Conservation (phyloP, 1,140 invertebrate species). For the Grapholita molesta region DNA sequence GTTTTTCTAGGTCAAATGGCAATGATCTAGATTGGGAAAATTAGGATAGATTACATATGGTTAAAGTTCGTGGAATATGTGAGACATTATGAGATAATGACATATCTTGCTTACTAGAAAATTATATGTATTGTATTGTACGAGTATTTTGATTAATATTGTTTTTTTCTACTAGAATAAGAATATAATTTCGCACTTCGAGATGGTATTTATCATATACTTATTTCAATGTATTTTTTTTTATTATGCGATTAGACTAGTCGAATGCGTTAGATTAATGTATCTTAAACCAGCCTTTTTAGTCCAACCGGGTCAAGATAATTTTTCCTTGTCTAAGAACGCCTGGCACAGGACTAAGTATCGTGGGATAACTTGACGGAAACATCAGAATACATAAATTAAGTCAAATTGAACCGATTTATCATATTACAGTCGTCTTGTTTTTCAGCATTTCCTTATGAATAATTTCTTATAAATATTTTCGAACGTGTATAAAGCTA, state of each 20-base stretch:
- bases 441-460: not conserved
- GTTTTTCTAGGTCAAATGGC: constrained; percentile 37
- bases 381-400: not conserved
- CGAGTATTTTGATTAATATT: too few species aligned
- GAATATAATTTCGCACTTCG: too few species aligned
- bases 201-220: too few species aligned
- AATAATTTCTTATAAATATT: not conserved
- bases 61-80: not conserved
- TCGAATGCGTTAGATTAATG: not conserved
- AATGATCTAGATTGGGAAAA: constrained; percentile 37
- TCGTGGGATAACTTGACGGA: not conserved
- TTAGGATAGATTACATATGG: constrained; percentile 18
- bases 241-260: too few species aligned
- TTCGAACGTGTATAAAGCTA: not conserved
- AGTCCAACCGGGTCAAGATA: not conserved
- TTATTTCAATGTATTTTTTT: too few species aligned
- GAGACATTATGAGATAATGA: not conserved
- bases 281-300: not conserved
- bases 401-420: not conserved
- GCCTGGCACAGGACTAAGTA: constrained; percentile 3
- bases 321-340: not conserved
- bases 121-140: too few species aligned
- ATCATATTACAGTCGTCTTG: not conserved
- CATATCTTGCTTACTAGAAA: not conserved
- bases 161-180: too few species aligned